A percentile compares a stretch with the other conserved stretches of the same genome.
phyloP scores from a whole-genome alignment of 2,888 invertebrate genomes.

The Gandaritis pyraliata region DNA sequence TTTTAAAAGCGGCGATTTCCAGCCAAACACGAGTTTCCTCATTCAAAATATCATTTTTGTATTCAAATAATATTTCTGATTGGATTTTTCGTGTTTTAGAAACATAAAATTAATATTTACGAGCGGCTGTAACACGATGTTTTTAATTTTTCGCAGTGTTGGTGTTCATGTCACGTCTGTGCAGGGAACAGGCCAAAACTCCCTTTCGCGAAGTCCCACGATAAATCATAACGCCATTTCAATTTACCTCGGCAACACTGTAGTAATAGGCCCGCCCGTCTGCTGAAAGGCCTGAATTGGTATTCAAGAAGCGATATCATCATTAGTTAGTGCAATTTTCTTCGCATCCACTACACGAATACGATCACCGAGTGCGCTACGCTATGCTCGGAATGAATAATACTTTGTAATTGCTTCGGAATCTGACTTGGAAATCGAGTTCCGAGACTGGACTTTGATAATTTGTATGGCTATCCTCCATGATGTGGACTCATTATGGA shows the following conservation, averaged over 20 bases:
- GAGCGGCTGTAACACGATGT: conserved; percentile 24
- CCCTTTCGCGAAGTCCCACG: conserved; percentile 71
- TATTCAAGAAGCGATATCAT: conserved; percentile 80
- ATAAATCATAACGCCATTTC: conserved; percentile 82
- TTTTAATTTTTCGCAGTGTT: conserved; percentile 44
- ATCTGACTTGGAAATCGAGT: conserved; percentile 65
- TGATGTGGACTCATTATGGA: conserved; percentile 60
- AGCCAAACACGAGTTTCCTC: conserved; percentile 35
- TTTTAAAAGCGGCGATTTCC: conserved; percentile 45
- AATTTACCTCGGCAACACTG: conserved; percentile 76
- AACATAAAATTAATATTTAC: conserved; percentile 45
- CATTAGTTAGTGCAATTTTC: conserved; percentile 82
- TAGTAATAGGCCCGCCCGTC: conserved; percentile 69
- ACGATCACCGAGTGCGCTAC: conserved; percentile 58
- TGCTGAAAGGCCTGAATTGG: conserved; percentile 79
- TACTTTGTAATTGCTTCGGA: conserved; percentile 70
- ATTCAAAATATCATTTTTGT: conserved; percentile 32
- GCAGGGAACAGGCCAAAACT: conserved; percentile 72
- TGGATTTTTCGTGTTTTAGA: conserved; percentile 37
- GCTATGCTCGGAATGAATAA: conserved; percentile 69
- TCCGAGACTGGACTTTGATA: conserved; percentile 59
- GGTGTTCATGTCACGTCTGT: conserved; percentile 72
- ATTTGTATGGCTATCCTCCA: conserved; percentile 55
- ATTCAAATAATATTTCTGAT: conserved; percentile 37
- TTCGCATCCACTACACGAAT: conserved; percentile 73